Conservation (phyloP, 2,888 invertebrate genomes). For the Pollenia angustigena region DNA sequence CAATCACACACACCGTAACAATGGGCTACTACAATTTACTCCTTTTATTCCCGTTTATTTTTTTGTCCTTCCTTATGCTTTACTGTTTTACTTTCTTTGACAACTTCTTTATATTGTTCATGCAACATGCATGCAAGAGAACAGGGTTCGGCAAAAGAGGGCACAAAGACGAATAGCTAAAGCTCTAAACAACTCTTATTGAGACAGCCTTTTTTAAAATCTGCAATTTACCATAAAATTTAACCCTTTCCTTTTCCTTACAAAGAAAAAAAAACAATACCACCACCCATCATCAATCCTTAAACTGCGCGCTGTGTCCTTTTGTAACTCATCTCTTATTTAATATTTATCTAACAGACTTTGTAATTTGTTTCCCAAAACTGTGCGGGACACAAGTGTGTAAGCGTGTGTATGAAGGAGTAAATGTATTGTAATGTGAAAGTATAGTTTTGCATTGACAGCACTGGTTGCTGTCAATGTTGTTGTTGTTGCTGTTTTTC, state of each 20-base stretch:
- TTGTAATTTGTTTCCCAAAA: conserved; percentile 66
- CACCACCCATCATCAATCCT: conserved; percentile 30
- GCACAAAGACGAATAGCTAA: neutral
- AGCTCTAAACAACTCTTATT: neutral
- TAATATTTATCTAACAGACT: conserved; percentile 70
- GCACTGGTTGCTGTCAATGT: conserved; percentile 39
- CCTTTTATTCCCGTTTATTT: neutral
- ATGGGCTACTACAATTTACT: conserved; percentile 41
- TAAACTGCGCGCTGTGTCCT: conserved; percentile 15
- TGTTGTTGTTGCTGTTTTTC: conserved; percentile 5
- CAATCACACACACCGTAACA: conserved; percentile 42
- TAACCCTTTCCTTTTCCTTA: neutral
- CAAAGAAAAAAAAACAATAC: neutral
- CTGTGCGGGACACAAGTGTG: neutral
- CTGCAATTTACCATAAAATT: neutral
- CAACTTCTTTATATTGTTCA: conserved; percentile 16
- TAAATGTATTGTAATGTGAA: neutral
- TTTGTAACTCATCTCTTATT: conserved; percentile 58
- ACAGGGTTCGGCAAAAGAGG: neutral
- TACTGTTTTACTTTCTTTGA: conserved; percentile 24
- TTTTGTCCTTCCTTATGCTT: neutral
- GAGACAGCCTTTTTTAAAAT: neutral
- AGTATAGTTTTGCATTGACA: conserved; percentile 56
- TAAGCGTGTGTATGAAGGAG: conserved; percentile 11
- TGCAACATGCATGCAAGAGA: conserved; percentile 12